A percentile compares a stretch with the other conserved stretches of the same genome.
Conservation (phyloP, 2,797 vertebrate species). For the Parauchenoglanis punctatus region DNA sequence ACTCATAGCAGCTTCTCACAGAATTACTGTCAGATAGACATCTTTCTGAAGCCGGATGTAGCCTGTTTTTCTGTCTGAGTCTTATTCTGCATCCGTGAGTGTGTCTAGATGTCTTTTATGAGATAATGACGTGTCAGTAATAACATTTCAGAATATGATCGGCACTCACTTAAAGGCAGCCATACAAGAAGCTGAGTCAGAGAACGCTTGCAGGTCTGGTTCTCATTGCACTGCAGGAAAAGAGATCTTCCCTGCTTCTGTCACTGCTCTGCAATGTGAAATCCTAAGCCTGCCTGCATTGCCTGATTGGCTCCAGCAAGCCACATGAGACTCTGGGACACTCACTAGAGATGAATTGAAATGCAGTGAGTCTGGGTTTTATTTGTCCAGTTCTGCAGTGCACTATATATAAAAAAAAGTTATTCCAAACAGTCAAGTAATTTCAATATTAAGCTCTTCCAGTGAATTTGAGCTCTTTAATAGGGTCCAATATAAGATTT, state of each 20-base stretch:
- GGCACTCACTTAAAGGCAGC: conserved; percentile 15
- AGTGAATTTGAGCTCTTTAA: not conserved
- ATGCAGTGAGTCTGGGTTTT: conserved; percentile 6
- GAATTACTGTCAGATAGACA: conserved; percentile 45
- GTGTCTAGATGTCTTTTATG: conserved; percentile 21
- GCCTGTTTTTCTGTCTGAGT: conserved; percentile 14
- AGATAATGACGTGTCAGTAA: conserved; percentile 27
- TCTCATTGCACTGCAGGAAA: conserved; percentile 27
- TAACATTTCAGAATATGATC: conserved; percentile 19
- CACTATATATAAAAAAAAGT: not conserved
- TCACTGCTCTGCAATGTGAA: conserved; percentile 11
- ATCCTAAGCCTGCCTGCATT: conserved; percentile 15
- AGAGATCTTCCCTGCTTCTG: conserved; percentile 17
- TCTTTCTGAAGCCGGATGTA: conserved; percentile 28
- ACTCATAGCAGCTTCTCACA: conserved; percentile 22
- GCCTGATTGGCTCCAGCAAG: conserved; percentile 15
- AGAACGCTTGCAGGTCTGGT: conserved; percentile 22
- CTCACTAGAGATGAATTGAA: conserved; percentile 6
- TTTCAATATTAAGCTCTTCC: not conserved
- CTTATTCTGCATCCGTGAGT: not conserved
- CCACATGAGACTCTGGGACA: conserved; percentile 11
- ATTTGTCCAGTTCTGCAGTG: not conserved
- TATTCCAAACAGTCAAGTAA: not conserved
- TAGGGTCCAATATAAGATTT: not conserved
- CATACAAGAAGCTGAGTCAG: conserved; percentile 40